Conservation (phyloP, 1,140 invertebrate species). For the Cecropterus lyciades region DNA sequence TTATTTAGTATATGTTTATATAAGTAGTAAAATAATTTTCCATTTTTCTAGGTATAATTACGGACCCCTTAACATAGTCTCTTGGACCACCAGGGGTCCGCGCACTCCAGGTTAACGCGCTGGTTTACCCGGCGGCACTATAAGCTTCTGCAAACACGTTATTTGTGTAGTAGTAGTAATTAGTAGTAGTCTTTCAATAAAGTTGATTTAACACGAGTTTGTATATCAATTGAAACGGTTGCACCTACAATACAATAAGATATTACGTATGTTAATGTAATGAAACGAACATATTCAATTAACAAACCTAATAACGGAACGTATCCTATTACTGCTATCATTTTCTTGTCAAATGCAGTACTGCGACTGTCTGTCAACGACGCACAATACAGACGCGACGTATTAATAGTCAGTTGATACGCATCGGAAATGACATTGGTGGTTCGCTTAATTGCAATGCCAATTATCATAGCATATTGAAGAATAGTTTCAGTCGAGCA, state of each 20-base stretch:
- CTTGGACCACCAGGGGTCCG: constrained; percentile 32
- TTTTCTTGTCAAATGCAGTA: constrained; percentile 24
- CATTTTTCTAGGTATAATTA: constrained; percentile 32
- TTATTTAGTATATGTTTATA: constrained; percentile 13
- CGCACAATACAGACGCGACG: constrained; percentile 19
- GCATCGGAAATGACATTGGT: constrained; percentile 10
- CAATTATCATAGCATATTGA: constrained; percentile 5
- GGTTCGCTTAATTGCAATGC: background rate
- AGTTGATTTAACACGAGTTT: constrained; percentile 30
- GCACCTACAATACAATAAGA: constrained; percentile 15
- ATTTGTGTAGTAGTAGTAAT: constrained; percentile 20
- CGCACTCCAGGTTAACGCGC: constrained; percentile 26
- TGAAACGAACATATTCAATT: background rate
- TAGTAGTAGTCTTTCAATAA: constrained; percentile 30
- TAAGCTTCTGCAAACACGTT: constrained; percentile 6
- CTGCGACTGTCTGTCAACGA: constrained; percentile 11
- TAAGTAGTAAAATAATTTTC: constrained; percentile 31
- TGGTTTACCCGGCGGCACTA: constrained; percentile 7
- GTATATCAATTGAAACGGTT: constrained; percentile 24
- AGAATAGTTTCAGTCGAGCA: background rate
- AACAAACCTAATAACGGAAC: constrained; percentile 7
- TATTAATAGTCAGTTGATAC: constrained; percentile 13
- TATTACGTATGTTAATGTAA: background rate
- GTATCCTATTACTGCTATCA: constrained; percentile 16
- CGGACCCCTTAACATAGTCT: constrained; percentile 21